Percentiles rank a stretch among this genome's conserved stretches.
phyloP scores from a whole-genome alignment of 2,797 vertebrate species.

The Xyrichtys novacula region DNA sequence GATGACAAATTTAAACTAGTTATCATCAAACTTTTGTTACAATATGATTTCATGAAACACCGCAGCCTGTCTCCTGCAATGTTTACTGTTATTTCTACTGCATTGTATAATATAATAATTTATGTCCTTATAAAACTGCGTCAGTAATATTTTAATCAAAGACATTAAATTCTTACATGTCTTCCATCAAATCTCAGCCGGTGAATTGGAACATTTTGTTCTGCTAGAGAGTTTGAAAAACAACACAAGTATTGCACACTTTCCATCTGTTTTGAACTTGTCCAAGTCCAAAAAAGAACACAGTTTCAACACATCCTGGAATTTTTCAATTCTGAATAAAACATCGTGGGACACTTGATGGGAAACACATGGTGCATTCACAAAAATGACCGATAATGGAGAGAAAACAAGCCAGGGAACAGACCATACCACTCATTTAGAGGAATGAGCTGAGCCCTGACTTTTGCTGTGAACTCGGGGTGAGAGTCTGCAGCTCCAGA shows the following conservation, averaged over 20 bases:
- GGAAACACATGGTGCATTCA: background rate
- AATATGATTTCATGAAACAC: no score
- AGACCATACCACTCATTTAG: background rate
- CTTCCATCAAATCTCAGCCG: background rate
- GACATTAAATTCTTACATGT: background rate
- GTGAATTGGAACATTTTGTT: conserved; percentile 5
- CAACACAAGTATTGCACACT: background rate
- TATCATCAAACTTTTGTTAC: no score
- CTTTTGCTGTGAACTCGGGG: background rate
- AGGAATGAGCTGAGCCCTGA: background rate
- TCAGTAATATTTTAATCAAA: background rate
- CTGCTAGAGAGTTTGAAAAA: background rate
- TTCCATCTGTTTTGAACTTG: background rate
- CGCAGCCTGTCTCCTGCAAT: no score
- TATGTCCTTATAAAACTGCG: no score
- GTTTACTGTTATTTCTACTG: no score
- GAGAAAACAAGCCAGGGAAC: background rate
- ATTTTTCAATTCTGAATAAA: background rate
- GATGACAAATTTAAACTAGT: background rate
- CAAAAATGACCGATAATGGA: background rate
- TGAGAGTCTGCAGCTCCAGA: background rate
- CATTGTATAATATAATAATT: no score
- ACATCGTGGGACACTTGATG: background rate
- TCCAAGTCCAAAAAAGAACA: background rate
- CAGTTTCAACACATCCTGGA: background rate